Conservation (phyloP, 2,888 invertebrate species). For the Frankliniella intonsa region DNA sequence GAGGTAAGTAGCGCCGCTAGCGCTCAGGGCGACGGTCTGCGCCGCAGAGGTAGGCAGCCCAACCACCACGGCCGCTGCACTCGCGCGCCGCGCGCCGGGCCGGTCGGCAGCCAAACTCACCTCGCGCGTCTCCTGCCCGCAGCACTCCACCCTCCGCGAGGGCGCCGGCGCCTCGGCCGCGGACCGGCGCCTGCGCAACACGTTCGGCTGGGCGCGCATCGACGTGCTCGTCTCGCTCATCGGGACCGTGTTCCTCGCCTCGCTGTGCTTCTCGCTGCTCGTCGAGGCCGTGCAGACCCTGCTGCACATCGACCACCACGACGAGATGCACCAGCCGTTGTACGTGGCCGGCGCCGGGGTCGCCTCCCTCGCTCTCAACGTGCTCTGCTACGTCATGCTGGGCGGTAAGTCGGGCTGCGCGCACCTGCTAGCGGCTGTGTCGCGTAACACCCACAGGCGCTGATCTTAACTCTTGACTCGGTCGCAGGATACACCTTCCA, state of each 20-base stretch:
- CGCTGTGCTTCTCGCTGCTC: slow-evolving; percentile 73
- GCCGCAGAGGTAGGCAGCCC: too few relatives aligned
- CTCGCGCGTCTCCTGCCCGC: slow-evolving; percentile 35
- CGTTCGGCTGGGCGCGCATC: slow-evolving; percentile 88
- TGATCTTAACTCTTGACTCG: neutral
- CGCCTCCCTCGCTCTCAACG: slow-evolving; percentile 67
- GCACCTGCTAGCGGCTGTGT: neutral
- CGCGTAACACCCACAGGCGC: neutral
- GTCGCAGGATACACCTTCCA: slow-evolving; percentile 61
- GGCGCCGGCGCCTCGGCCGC: slow-evolving; percentile 29
- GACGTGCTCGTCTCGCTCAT: slow-evolving; percentile 80
- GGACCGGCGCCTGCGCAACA: slow-evolving; percentile 69
- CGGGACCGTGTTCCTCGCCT: slow-evolving; percentile 75
- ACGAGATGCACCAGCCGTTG: slow-evolving; percentile 69
- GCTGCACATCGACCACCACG: slow-evolving; percentile 66
- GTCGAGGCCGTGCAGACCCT: slow-evolving; percentile 78
- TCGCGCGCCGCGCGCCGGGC: too few relatives aligned
- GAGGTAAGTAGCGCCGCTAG: neutral
- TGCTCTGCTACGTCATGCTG: slow-evolving; percentile 71
- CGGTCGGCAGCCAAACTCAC: neutral
- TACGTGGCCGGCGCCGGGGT: slow-evolving; percentile 68
- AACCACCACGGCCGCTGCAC: too few relatives aligned
- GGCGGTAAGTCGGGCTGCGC: slow-evolving; percentile 55
- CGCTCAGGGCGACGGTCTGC: too few relatives aligned
- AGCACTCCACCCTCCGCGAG: slow-evolving; percentile 49